Conservation (phyloP, 1,140 invertebrate genomes). For the Cydia pomonella region DNA sequence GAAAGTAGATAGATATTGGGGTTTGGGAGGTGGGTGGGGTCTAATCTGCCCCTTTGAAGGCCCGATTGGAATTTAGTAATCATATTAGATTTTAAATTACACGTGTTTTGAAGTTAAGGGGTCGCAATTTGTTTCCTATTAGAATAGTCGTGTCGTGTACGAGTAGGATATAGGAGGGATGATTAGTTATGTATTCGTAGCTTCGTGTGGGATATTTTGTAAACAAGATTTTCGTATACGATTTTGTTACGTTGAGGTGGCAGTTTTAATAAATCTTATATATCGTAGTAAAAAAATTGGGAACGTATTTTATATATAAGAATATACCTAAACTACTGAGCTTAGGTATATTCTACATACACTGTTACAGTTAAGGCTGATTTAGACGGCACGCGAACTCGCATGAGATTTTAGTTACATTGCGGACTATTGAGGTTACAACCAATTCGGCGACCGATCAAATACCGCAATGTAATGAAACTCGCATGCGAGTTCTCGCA, state of each 20-base stretch:
- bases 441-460: too few species aligned
- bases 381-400: too few species aligned
- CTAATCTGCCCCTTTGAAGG: slow-evolving; percentile 78
- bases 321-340: too few species aligned
- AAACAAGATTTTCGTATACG: not conserved
- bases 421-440: too few species aligned
- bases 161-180: not conserved
- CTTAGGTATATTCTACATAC: too few species aligned
- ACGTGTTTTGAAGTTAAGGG: slow-evolving; percentile 72
- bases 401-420: too few species aligned
- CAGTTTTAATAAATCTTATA: too few species aligned
- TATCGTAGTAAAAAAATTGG: too few species aligned
- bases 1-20: slow-evolving; percentile 77
- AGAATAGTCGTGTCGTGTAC: slow-evolving; percentile 52
- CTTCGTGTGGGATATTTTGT: not conserved
- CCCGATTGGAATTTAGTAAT: slow-evolving; percentile 80
- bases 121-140: slow-evolving; percentile 75
- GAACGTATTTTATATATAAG: too few species aligned
- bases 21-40: slow-evolving; percentile 62
- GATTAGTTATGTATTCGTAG: not conserved
- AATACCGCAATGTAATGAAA: too few species aligned
- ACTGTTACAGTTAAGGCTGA: too few species aligned
- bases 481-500: too few species aligned
- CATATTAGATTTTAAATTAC: slow-evolving; percentile 81
- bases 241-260: not conserved